Evolutionary conservation across 2,113 vertebrate genomes (phyloP).

Genomic region (Stegostoma tigrinum): DNA sequence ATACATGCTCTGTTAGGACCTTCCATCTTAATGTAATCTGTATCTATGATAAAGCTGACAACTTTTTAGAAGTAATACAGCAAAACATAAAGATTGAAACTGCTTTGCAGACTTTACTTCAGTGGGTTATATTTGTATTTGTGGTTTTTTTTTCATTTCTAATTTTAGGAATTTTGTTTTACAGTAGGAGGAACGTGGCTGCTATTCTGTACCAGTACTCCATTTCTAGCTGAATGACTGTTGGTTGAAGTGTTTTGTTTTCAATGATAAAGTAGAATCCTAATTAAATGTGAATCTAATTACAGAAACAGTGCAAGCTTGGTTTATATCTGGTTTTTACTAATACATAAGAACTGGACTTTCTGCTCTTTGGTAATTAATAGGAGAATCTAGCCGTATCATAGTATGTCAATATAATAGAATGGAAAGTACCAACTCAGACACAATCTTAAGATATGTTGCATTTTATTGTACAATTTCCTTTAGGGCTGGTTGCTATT

Average conservation of each 20-base stretch:
- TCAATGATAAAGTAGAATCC: background rate
- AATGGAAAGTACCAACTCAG: background rate
- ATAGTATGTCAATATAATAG: background rate
- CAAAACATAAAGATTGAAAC: background rate
- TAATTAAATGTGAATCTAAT: conserved; percentile 25
- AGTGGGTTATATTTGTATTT: background rate
- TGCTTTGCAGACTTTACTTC: background rate
- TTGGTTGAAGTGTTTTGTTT: background rate
- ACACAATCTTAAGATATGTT: background rate
- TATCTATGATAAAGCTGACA: background rate
- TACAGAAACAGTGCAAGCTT: background rate
- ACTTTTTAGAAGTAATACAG: background rate
- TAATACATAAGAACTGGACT: background rate
- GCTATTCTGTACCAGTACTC: too few species aligned
- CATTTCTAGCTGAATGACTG: background rate
- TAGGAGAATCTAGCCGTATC: background rate
- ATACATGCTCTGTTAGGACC: background rate
- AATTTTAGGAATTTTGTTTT: background rate
- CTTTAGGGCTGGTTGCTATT: background rate
- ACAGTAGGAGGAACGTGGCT: background rate
- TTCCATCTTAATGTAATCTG: background rate
- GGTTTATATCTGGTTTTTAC: background rate
- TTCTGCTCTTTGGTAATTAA: background rate
- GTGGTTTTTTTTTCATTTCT: background rate
- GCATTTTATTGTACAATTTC: background rate